phyloP scores from a whole-genome alignment of 1,140 invertebrate genomes.

The Dendrolimus kikuchii region DNA sequence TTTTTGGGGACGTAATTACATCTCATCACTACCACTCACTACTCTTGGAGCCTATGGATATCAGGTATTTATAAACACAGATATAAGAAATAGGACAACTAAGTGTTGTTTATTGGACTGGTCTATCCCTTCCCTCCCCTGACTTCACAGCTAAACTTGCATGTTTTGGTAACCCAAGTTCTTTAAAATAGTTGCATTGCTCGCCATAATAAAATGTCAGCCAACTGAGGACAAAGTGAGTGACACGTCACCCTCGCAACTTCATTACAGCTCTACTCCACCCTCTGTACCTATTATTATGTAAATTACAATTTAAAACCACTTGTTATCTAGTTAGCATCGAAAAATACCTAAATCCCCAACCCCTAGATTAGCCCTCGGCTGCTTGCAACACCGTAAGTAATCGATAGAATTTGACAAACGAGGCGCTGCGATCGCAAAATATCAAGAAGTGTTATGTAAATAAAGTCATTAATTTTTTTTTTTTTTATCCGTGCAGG shows the following conservation, averaged over 20 bases:
- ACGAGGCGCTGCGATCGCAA: constrained; percentile 51
- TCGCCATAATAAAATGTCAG: neutral
- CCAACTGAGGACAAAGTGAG: constrained; percentile 8
- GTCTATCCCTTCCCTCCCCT: too few species aligned
- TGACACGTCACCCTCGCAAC: constrained; percentile 21
- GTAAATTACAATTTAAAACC: constrained; percentile 70
- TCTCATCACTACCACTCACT: too few species aligned
- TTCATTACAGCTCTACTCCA: constrained; percentile 26
- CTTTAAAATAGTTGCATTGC: constrained; percentile 3
- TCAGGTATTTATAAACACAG: too few species aligned
- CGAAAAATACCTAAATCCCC: constrained; percentile 60
- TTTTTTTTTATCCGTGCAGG: too few species aligned
- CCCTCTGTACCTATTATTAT: constrained; percentile 50
- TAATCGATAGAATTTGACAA: constrained; percentile 68
- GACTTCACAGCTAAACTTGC: too few species aligned
- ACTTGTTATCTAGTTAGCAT: constrained; percentile 70
- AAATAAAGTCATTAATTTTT: too few species aligned
- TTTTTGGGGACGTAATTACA: too few species aligned
- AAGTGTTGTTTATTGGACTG: too few species aligned
- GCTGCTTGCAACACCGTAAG: constrained; percentile 47
- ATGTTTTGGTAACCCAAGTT: neutral
- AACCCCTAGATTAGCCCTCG: constrained; percentile 50
- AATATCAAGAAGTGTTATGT: too few species aligned
- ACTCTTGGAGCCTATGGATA: too few species aligned
- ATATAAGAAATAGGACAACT: too few species aligned